A percentile compares a stretch with the other conserved stretches of the same genome.
These are phyloP conservation scores for Indri indri DNA, from an alignment of 2,113 vertebrate species.

Conservation along the genomic window DNA sequence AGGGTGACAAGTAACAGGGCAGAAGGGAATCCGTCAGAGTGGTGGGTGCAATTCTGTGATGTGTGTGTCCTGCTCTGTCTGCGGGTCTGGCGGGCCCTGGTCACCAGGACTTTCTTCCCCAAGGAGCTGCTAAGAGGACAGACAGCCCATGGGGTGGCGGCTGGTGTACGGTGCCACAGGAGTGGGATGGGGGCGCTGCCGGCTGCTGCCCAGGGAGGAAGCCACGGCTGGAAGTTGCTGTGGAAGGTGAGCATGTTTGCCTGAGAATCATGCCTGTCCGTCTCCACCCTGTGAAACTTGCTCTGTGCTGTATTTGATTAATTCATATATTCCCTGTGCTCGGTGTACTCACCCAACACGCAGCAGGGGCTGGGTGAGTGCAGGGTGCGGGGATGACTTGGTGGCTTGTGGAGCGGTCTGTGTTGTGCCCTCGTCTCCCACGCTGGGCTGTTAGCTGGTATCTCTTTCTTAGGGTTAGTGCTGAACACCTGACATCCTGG, in stretches of 20 bases:
- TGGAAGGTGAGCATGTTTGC: not conserved
- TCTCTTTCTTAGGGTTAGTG: not conserved
- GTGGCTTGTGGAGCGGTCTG: not conserved
- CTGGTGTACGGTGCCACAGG: rapidly evolving
- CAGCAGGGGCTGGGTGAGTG: rapidly evolving
- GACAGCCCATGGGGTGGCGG: not conserved
- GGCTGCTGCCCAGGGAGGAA: too few relatives aligned
- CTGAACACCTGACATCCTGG: not conserved
- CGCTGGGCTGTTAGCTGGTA: not conserved
- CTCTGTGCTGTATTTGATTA: not conserved
- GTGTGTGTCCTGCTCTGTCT: not conserved
- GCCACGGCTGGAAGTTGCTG: too few relatives aligned
- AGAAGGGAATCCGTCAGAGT: not conserved
- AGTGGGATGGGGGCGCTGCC: not conserved
- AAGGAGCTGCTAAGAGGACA: too few relatives aligned
- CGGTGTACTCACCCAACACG: rapidly evolving
- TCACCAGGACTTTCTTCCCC: not conserved
- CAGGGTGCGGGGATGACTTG: rapidly evolving
- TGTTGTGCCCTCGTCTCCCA: not conserved
- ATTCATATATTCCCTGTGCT: not conserved
- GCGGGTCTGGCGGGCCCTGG: not conserved
- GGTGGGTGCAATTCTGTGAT: not conserved
- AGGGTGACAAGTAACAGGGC: not conserved
- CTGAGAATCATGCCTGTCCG: not conserved
- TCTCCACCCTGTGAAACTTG: not conserved